Conservation (phyloP, 2,888 invertebrate species). For the Toxonevra muliebris region DNA sequence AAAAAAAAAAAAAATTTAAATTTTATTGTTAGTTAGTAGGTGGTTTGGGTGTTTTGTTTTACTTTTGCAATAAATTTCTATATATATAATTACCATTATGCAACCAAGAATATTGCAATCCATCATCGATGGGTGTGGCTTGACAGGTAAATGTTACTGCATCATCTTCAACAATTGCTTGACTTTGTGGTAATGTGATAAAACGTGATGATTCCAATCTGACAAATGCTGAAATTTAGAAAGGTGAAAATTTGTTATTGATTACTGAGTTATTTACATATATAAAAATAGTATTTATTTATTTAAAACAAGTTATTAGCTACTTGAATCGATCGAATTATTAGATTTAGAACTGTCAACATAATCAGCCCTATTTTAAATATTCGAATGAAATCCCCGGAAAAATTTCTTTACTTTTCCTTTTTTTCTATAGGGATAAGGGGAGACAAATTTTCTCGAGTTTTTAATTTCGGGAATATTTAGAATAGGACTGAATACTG, state of each 20-base stretch:
- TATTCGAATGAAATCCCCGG: too few relatives aligned
- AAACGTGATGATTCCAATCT: constrained; percentile 55
- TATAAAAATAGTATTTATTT: too few relatives aligned
- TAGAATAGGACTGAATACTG: too few relatives aligned
- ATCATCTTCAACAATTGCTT: constrained; percentile 62
- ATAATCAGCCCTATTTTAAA: too few relatives aligned
- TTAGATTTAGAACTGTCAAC: too few relatives aligned
- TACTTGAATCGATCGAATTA: too few relatives aligned
- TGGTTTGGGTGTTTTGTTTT: not conserved
- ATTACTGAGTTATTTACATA: too few relatives aligned
- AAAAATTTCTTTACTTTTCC: too few relatives aligned
- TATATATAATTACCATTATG: constrained; percentile 58
- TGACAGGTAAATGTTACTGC: constrained; percentile 58
- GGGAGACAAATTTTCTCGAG: too few relatives aligned
- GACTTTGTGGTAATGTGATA: constrained; percentile 59
- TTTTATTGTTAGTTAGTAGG: not conserved
- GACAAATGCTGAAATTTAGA: constrained; percentile 40
- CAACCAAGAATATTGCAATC: constrained; percentile 60
- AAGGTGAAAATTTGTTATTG: not conserved
- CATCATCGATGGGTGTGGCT: constrained; percentile 52
- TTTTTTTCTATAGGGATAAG: too few relatives aligned
- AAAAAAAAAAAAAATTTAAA: constrained; percentile 30
- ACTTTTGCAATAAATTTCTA: constrained; percentile 3
- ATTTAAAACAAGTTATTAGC: too few relatives aligned
- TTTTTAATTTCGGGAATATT: too few relatives aligned